Conservation (phyloP, 30 jellyfish, hydroid and myxozoan genomes). For the Cassiopea xamachana region DNA sequence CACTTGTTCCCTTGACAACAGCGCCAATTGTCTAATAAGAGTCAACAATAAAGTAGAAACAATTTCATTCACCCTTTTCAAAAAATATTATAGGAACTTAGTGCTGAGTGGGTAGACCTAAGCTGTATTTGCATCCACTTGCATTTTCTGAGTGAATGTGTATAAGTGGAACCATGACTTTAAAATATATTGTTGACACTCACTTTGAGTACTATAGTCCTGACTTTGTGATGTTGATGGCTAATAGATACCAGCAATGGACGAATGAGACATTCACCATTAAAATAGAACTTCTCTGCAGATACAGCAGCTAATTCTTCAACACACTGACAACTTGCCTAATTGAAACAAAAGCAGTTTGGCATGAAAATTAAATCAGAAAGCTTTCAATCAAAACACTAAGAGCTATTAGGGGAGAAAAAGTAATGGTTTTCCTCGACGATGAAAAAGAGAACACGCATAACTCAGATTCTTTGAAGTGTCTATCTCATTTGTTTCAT, state of each 20-base stretch:
- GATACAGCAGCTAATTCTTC: conserved; percentile 58
- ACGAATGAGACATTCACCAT: conserved; percentile 78
- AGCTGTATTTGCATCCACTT: neutral
- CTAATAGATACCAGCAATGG: conserved; percentile 79
- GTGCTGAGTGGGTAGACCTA: neutral
- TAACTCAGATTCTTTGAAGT: too few species aligned
- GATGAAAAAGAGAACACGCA: too few species aligned
- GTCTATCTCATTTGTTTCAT: too few species aligned
- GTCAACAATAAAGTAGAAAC: neutral
- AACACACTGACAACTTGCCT: conserved; percentile 85
- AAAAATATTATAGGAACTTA: neutral
- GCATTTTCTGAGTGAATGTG: neutral
- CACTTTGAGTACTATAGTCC: conserved; percentile 78
- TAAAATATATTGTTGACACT: neutral
- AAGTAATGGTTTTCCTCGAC: too few species aligned
- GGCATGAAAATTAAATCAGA: neutral
- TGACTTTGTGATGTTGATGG: conserved; percentile 93
- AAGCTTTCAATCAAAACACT: neutral
- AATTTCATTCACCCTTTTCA: too few species aligned
- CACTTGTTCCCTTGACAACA: conserved; percentile 78
- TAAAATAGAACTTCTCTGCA: conserved; percentile 79
- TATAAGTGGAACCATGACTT: neutral
- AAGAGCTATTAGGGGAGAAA: neutral
- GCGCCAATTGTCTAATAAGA: conserved; percentile 76
- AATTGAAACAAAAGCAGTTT: neutral